Evolutionary conservation across 35 echinoderm and acorn worm species (phyloP), one percentile per base, ranked within the genome.

Genomic region (Ophiothrix spiculata): DNA sequence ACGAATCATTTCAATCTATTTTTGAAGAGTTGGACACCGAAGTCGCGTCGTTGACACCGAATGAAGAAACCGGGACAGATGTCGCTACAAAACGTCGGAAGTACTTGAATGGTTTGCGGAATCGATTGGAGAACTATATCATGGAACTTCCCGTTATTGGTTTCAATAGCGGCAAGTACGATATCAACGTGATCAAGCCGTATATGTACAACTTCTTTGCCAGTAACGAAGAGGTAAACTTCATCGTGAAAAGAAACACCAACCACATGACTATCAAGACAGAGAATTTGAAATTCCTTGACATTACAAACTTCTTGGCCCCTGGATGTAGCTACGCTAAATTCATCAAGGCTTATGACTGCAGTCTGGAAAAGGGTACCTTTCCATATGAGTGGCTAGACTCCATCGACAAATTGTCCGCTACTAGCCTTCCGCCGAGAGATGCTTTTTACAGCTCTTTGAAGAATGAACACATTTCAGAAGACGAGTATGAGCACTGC

Each of bases 351-450:
- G 88, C 83, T 4, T 91, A 86, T 33, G 77, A 86, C 49, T 86
- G 76, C 36, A 17, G 46, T 16, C 15, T 56, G 38, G 31, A 74
- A 36, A 90, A 84, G 38, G 87, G 80, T 3, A 84, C 75, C 49
- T 90, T 90, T 36, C 80, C 80, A 13, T 90, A 90, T 29, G 75
- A 91, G 6, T 91, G 89, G 83, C 63, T 91, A 49, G 77, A 91
- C 74, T 77, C 38, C 64, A 19, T 86, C 34, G 29, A 40, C 37
- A 91, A 91, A 81, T 80, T 80, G 85, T 31, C 37, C 1, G 21
- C 79, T 19, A 14, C 82, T 8, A 37, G 21, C 19, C 46, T 91
- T 4, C 83, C 83, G 8, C 37, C 75, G 1, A 56, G 80, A 31
- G 76, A 91, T 1, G 74, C 76, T 35, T 91, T 91, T 86, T 38